Evolutionary conservation across 1,140 invertebrate genomes (phyloP).

Genomic region (Chrysomallon squamiferum): DNA sequence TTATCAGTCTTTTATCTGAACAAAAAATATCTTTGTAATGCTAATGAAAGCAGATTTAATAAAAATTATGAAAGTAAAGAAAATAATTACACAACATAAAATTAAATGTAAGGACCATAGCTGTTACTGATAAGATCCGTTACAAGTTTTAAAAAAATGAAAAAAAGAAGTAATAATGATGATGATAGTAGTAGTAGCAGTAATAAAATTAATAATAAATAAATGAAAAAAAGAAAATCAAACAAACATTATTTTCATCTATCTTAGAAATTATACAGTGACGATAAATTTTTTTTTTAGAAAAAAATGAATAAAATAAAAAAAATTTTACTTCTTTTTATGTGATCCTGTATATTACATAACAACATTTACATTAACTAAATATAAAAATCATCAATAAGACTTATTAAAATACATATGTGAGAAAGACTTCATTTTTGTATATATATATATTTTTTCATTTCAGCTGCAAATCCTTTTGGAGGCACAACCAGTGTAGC

Average conservation of each 20-base stretch:
- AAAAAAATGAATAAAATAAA: too few species aligned
- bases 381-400: not conserved
- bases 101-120: not conserved
- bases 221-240: not conserved
- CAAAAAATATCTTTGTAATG: not conserved
- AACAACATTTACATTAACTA: too few species aligned
- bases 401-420: not conserved
- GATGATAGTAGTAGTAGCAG: not conserved
- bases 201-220: too few species aligned
- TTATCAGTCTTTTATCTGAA: too few species aligned
- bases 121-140: not conserved
- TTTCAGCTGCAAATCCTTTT: conserved; percentile 36
- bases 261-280: too few species aligned
- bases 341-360: too few species aligned
- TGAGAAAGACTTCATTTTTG: not conserved
- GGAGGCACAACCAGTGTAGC: conserved; percentile 8
- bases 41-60: not conserved
- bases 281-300: too few species aligned
- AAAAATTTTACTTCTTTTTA: too few species aligned
- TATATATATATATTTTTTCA: not conserved
- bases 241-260: not conserved
- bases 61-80: not conserved
- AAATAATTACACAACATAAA: not conserved
- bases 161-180: not conserved
- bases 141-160: not conserved